Evolutionary conservation across 1,140 invertebrate genomes (phyloP).

Genomic region (Drosophila jambulina): DNA sequence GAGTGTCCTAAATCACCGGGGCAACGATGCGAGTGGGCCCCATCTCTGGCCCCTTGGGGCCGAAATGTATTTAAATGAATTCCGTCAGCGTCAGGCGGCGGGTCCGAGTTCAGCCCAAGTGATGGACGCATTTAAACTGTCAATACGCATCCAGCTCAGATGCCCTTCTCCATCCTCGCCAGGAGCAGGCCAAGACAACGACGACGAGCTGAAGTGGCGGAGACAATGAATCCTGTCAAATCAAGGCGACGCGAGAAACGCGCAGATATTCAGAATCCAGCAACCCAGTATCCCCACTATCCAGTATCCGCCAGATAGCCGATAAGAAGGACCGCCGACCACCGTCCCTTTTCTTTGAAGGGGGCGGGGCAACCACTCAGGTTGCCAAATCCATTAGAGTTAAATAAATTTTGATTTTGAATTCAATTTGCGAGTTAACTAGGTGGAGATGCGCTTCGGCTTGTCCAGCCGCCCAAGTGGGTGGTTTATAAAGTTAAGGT

Average conservation of each 20-base stretch:
- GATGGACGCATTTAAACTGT: constrained; percentile 85
- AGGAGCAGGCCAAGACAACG: constrained; percentile 13
- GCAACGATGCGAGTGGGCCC: constrained; percentile 20
- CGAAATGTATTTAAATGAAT: constrained; percentile 85
- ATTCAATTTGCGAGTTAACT: constrained; percentile 75
- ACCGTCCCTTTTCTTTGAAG: background rate
- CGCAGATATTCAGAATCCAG: constrained; percentile 33
- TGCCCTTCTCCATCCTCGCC: constrained; percentile 1
- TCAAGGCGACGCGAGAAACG: constrained; percentile 60
- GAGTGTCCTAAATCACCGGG: constrained; percentile 35
- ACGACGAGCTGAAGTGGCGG: constrained; percentile 61
- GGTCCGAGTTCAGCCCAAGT: constrained; percentile 44
- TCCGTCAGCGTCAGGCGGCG: constrained; percentile 60
- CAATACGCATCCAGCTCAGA: constrained; percentile 78
- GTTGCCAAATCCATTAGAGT: constrained; percentile 77
- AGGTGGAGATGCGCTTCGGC: constrained; percentile 38
- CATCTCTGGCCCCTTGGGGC: constrained; percentile 60
- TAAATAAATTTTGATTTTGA: constrained; percentile 76
- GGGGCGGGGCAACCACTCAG: constrained; percentile 49
- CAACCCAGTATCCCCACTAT: background rate
- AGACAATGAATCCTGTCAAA: constrained; percentile 83
- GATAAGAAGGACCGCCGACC: constrained; percentile 22
- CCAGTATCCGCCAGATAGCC: constrained; percentile 27
- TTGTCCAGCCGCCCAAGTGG: constrained; percentile 18
- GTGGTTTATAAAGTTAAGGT: constrained; percentile 33